Evolutionary conservation across 2,797 vertebrate genomes (phyloP).

Genomic region (Artibeus jamaicensis): DNA sequence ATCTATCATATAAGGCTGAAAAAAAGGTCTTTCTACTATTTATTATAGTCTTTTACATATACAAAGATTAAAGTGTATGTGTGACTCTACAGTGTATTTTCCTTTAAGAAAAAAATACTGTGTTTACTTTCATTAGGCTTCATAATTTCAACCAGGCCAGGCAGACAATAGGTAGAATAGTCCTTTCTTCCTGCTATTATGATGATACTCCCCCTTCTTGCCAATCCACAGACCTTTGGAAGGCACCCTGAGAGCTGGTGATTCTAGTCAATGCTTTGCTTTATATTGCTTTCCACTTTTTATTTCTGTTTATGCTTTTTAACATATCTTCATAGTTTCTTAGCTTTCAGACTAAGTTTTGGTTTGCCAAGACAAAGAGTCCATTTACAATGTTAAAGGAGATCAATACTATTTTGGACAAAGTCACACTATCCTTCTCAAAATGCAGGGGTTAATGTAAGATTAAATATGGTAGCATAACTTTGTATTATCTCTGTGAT

Average conservation of each 20-base stretch:
- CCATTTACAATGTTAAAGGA: background rate
- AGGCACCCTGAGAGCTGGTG: background rate
- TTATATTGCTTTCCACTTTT: slow-evolving; percentile 31
- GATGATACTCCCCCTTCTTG: background rate
- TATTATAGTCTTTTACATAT: background rate
- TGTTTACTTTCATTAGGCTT: background rate
- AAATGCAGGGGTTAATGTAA: slow-evolving; percentile 36
- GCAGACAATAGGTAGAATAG: background rate
- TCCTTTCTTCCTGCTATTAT: background rate
- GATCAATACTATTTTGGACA: slow-evolving; percentile 27
- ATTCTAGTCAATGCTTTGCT: background rate
- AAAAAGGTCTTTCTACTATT: background rate
- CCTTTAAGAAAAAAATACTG: background rate
- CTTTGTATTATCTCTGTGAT: slow-evolving; percentile 63
- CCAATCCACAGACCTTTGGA: background rate
- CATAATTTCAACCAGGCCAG: background rate
- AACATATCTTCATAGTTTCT: background rate
- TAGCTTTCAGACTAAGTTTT: slow-evolving; percentile 18
- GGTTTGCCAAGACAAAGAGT: background rate
- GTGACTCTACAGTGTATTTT: background rate
- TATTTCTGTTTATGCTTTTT: background rate
- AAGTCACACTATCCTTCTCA: slow-evolving; percentile 8
- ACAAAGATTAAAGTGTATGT: background rate
- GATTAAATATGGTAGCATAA: slow-evolving; percentile 39
- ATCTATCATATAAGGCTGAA: background rate